Evolutionary conservation across 2,888 invertebrate species (phyloP).

Genomic region (Hemithea aestivaria): DNA sequence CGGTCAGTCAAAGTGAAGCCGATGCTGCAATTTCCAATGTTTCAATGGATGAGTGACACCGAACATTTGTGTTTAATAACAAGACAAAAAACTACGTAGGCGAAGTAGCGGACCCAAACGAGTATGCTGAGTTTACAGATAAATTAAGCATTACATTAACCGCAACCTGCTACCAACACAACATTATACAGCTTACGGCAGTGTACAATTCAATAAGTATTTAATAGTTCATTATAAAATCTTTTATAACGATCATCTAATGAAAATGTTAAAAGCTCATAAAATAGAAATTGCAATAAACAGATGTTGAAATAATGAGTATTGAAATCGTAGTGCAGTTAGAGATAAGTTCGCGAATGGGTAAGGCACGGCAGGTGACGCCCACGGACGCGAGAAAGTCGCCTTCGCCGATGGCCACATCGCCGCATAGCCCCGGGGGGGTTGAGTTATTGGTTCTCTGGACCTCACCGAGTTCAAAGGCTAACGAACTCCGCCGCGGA

Average conservation of each 20-base stretch:
- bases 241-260: too few relatives aligned
- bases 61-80: slow-evolving; percentile 49
- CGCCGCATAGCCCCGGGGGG: slow-evolving; percentile 16
- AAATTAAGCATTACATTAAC: slow-evolving; percentile 24
- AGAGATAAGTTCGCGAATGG: slow-evolving; percentile 31
- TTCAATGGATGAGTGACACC: slow-evolving; percentile 42
- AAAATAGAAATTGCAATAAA: too few relatives aligned
- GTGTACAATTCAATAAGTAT: too few relatives aligned
- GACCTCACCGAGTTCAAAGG: slow-evolving; percentile 17
- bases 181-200: too few relatives aligned
- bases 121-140: slow-evolving; percentile 27
- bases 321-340: too few relatives aligned
- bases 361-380: slow-evolving; percentile 57
- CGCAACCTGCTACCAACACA: too few relatives aligned
- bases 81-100: slow-evolving; percentile 41
- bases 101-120: slow-evolving; percentile 8
- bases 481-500: slow-evolving; percentile 23
- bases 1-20: slow-evolving; percentile 49
- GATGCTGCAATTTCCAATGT: slow-evolving; percentile 37
- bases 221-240: too few relatives aligned
- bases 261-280: too few relatives aligned
- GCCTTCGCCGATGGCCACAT: slow-evolving; percentile 26
- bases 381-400: slow-evolving; percentile 58
- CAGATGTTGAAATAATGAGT: too few relatives aligned
- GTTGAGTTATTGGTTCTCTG: slow-evolving; percentile 12